Conservation (phyloP, 2,113 vertebrate genomes). For the Glaucomys volans region DNA sequence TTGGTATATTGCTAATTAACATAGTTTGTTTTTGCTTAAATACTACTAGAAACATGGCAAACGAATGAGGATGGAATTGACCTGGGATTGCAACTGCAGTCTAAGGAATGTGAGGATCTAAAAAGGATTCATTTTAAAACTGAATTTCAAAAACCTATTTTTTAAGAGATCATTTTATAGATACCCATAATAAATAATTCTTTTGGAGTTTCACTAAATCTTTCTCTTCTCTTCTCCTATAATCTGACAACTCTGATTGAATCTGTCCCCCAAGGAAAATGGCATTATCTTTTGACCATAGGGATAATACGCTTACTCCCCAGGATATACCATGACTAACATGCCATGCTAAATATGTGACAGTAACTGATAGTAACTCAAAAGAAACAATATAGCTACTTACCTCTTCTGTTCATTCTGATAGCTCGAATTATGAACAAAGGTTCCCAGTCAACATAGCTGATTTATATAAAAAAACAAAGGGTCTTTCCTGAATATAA, state of each 20-base stretch:
- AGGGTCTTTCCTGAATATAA: neutral
- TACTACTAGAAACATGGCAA: neutral
- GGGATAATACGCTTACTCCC: neutral
- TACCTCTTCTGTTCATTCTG: neutral
- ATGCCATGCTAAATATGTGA: neutral
- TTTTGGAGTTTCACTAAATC: neutral
- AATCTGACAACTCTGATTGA: neutral
- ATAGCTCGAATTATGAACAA: slow-evolving; percentile 10
- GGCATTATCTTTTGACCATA: neutral
- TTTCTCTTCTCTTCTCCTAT: neutral
- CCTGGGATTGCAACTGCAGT: neutral
- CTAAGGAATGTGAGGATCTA: neutral
- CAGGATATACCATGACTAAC: neutral
- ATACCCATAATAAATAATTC: neutral
- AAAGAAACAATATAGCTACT: neutral
- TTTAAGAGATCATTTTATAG: slow-evolving; percentile 5
- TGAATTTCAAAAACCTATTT: slow-evolving; percentile 12
- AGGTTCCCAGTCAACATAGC: neutral
- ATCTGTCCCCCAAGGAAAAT: neutral
- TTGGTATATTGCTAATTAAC: neutral
- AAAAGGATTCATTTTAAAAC: neutral
- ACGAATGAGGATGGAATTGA: slow-evolving; percentile 1
- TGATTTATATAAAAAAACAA: slow-evolving; percentile 3
- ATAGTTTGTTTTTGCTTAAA: slow-evolving; percentile 12
- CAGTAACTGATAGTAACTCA: neutral